phyloP scores from a whole-genome alignment of 1,140 invertebrate genomes.

The Carposina sasakii region DNA sequence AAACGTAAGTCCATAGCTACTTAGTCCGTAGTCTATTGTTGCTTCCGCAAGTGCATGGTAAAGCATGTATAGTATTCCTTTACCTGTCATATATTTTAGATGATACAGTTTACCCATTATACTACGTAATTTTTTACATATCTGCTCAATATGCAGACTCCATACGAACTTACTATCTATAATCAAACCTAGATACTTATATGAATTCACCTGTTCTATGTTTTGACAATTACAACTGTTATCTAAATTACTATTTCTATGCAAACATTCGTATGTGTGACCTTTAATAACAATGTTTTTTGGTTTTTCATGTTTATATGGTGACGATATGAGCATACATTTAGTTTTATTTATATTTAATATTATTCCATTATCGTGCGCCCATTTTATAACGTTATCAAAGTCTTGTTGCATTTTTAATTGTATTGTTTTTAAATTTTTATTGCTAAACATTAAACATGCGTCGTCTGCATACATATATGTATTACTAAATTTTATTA shows the following conservation, averaged over 20 bases:
- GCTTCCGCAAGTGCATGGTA: constrained; percentile 8
- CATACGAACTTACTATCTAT: constrained; percentile 2
- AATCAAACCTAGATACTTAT: constrained; percentile 1
- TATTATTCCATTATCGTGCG: constrained; percentile 7
- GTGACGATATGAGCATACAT: constrained; percentile 5
- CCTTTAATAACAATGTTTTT: not conserved
- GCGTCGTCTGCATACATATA: constrained; percentile 2
- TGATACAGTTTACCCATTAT: constrained; percentile 4
- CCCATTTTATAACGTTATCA: constrained; percentile 1
- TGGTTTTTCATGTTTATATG: not conserved
- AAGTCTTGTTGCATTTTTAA: not conserved
- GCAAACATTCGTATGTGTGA: constrained; percentile 7
- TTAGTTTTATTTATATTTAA: constrained; percentile 5
- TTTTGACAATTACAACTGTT: not conserved
- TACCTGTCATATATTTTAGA: not conserved
- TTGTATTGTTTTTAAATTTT: not conserved
- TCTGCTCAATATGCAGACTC: not conserved
- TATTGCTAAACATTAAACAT: not conserved
- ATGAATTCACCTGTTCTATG: constrained; percentile 1
- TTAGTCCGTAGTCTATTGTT: not conserved
- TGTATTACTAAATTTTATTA: not conserved
- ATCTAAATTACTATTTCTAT: constrained; percentile 2
- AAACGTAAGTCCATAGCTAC: constrained; percentile 8
- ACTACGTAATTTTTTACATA: constrained; percentile 3
- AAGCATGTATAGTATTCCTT: not conserved